These are phyloP conservation scores for Achlya flavicornis DNA, from an alignment of 2,888 invertebrate genomes.

Conservation along the genomic window DNA sequence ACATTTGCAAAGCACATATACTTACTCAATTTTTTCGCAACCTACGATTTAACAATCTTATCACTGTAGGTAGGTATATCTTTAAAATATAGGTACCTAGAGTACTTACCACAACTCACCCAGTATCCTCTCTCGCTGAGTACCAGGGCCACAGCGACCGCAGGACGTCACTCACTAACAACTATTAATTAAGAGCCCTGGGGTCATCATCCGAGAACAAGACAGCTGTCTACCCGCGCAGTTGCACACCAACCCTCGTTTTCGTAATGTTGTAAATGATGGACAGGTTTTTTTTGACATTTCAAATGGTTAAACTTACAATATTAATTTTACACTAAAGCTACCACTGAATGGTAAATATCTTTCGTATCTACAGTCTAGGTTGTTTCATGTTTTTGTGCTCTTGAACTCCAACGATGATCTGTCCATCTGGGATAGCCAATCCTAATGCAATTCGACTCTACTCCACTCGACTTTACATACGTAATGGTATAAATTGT, in stretches of 20 bases:
- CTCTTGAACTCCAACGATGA: too few relatives aligned
- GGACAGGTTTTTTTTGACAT: slow-evolving; percentile 45
- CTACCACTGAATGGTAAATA: too few relatives aligned
- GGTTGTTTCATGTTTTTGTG: too few relatives aligned
- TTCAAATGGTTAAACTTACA: neutral
- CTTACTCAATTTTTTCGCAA: too few relatives aligned
- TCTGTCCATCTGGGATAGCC: too few relatives aligned
- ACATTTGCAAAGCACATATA: too few relatives aligned
- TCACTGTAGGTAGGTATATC: neutral
- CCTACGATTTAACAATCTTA: neutral
- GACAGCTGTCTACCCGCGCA: slow-evolving; percentile 66
- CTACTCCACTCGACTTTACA: too few relatives aligned
- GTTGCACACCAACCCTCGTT: slow-evolving; percentile 36
- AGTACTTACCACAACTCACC: slow-evolving; percentile 17
- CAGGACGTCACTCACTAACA: slow-evolving; percentile 49
- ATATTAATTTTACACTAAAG: too few relatives aligned
- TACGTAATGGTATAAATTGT: too few relatives aligned
- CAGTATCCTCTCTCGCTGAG: slow-evolving; percentile 7
- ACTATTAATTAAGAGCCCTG: slow-evolving; percentile 77
- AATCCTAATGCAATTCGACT: too few relatives aligned
- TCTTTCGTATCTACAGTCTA: too few relatives aligned
- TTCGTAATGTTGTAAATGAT: slow-evolving; percentile 52
- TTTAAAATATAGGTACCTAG: neutral
- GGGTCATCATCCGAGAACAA: slow-evolving; percentile 66
- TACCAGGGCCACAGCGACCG: slow-evolving; percentile 34